Conservation (phyloP, 2,113 vertebrate genomes). For the Pteruthius melanotis region DNA sequence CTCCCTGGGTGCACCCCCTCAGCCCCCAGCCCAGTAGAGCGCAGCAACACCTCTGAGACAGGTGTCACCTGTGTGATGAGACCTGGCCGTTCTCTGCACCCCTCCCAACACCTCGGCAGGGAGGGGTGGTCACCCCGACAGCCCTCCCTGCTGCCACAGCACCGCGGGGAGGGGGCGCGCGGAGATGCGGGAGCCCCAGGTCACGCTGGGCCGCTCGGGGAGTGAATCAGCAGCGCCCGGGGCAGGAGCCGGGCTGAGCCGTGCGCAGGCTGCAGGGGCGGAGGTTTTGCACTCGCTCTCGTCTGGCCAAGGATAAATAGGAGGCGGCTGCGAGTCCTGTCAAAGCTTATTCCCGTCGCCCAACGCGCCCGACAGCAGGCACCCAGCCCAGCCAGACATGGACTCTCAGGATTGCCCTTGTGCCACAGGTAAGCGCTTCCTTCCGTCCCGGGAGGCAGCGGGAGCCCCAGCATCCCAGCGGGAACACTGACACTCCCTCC, state of each 20-base stretch:
- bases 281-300: conserved; percentile 39
- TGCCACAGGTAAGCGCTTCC: conserved; percentile 57
- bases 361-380: neutral
- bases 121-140: neutral
- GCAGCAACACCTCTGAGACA: neutral
- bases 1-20: neutral
- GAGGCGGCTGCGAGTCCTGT: neutral
- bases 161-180: neutral
- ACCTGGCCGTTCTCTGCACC: neutral
- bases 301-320: conserved; percentile 64
- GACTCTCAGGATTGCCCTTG: conserved; percentile 75
- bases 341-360: neutral
- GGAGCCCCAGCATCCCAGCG: neutral
- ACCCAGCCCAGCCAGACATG: conserved; percentile 46
- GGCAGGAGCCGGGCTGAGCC: conserved; percentile 28
- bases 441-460: neutral
- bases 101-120: neutral
- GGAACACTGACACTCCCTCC: neutral
- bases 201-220: neutral
- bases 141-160: neutral
- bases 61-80: neutral
- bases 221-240: conserved; percentile 53
- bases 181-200: neutral
- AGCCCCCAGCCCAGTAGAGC: neutral
- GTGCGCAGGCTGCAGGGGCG: conserved; percentile 68